Conservation (phyloP, 2,888 invertebrate species). For the Melieria crassipennis region DNA sequence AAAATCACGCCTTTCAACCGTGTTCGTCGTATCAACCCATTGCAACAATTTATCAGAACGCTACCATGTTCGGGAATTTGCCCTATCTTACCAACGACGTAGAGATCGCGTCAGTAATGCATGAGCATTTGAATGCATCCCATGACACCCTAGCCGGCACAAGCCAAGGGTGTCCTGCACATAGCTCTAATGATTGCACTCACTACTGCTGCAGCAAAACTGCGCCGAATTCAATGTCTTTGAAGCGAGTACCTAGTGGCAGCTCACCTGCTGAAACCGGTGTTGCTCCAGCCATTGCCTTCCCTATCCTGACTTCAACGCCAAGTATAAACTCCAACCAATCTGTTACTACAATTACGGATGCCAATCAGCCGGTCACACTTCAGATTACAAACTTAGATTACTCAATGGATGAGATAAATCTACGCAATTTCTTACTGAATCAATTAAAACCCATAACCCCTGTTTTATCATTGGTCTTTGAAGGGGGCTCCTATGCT, state of each 20-base stretch:
- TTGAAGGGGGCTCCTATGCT: slow-evolving; percentile 63
- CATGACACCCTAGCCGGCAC: too few species aligned
- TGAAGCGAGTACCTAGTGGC: background rate
- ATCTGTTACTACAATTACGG: slow-evolving; percentile 31
- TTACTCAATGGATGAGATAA: slow-evolving; percentile 63
- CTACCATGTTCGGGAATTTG: slow-evolving; percentile 28
- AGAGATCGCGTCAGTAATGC: slow-evolving; percentile 17
- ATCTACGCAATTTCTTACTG: slow-evolving; percentile 60
- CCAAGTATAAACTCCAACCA: slow-evolving; percentile 24
- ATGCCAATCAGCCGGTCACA: slow-evolving; percentile 55
- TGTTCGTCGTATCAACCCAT: slow-evolving; percentile 44
- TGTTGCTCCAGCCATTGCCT: background rate
- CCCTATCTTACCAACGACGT: slow-evolving; percentile 32
- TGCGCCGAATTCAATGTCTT: background rate
- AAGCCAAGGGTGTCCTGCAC: too few species aligned
- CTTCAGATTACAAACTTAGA: slow-evolving; percentile 65
- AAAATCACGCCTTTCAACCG: slow-evolving; percentile 7
- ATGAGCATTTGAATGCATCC: too few species aligned
- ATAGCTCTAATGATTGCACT: too few species aligned
- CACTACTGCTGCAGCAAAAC: slow-evolving; percentile 21
- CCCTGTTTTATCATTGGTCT: slow-evolving; percentile 62
- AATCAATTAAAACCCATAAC: slow-evolving; percentile 65
- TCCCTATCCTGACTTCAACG: slow-evolving; percentile 21
- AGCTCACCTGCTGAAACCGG: background rate
- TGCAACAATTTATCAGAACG: slow-evolving; percentile 53